These are phyloP conservation scores for Dryoscopus gambensis DNA, from an alignment of 2,113 vertebrate genomes.

Conservation along the genomic window DNA sequence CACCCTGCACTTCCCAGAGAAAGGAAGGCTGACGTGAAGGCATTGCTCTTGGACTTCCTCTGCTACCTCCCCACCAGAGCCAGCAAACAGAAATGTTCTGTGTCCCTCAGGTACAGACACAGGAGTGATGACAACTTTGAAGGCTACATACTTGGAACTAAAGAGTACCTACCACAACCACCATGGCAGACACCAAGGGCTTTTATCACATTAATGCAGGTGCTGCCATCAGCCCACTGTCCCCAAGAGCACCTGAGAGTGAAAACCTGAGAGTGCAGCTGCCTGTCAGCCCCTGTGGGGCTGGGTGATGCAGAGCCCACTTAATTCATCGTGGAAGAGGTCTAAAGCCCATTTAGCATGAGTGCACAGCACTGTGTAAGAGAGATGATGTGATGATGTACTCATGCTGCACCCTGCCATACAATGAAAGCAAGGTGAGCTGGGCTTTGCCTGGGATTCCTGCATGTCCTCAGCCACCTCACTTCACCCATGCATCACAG, in stretches of 20 bases:
- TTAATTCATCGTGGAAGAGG: fast-evolving
- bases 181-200: background rate
- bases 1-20: background rate
- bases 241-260: fast-evolving
- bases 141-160: background rate
- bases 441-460: background rate
- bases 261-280: background rate
- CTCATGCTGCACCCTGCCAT: background rate
- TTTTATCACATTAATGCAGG: background rate
- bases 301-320: too few species aligned
- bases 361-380: too few species aligned
- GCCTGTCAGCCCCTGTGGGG: background rate
- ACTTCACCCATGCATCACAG: background rate
- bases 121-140: background rate
- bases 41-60: background rate
- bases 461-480: background rate
- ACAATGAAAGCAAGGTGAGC: background rate
- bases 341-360: fast-evolving
- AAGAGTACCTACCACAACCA: background rate
- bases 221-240: background rate
- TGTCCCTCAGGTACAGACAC: background rate
- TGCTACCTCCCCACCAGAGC: background rate
- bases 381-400: background rate
- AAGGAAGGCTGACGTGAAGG: background rate
- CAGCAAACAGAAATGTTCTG: background rate